Evolutionary conservation across 2,888 invertebrate genomes (phyloP).

Genomic region (Monochamus alternatus): DNA sequence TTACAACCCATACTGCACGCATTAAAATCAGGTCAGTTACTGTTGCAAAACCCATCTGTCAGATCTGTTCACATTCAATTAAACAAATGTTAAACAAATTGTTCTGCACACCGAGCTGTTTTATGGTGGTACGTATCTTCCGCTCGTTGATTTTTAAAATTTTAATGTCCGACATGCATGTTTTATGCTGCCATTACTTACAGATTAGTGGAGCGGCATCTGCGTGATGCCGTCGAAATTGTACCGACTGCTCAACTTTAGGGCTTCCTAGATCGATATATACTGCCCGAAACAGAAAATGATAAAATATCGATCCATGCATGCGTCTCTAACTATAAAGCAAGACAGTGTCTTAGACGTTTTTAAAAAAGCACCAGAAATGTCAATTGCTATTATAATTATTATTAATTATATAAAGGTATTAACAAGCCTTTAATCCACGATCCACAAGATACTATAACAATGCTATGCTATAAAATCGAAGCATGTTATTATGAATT

Average conservation of each 20-base stretch:
- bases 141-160: conserved; percentile 5
- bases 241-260: conserved; percentile 29
- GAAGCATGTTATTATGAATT: too few species aligned
- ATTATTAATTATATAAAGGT: too few species aligned
- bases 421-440: too few species aligned
- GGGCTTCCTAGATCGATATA: conserved; percentile 34
- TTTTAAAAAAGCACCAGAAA: too few species aligned
- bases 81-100: conserved; percentile 29
- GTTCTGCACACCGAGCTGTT: conserved; percentile 18
- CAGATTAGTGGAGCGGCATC: conserved; percentile 28
- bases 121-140: conserved; percentile 20
- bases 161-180: conserved; percentile 18
- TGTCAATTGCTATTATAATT: too few species aligned
- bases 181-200: conserved; percentile 15
- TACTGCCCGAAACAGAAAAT: not conserved
- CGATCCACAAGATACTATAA: not conserved
- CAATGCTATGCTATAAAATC: not conserved
- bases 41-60: conserved; percentile 31
- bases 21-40: conserved; percentile 28
- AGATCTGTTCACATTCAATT: conserved; percentile 32
- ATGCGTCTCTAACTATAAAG: too few species aligned
- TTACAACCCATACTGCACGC: not conserved
- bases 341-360: too few species aligned
- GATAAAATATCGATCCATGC: not conserved
- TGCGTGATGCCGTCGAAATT: conserved; percentile 30